Base-by-base conservation (phyloP, 2,888 invertebrate species). In the Conops quadrifasciatus region DNA sequence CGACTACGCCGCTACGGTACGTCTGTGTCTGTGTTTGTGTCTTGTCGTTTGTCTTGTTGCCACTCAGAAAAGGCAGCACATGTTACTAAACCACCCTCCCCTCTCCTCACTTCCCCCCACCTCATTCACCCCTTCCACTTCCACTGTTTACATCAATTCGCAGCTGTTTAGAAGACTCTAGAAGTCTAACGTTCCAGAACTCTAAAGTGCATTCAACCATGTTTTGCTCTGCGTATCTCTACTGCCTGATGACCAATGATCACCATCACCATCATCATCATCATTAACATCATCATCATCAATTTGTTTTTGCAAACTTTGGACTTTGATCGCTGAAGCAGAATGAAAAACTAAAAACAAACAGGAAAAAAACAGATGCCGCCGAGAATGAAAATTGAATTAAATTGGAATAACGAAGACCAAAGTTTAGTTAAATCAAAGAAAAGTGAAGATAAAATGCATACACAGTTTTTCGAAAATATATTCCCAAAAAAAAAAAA, bases 171-270 rank as follows among this genome's bases (percentile, higher is more conserved):
- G 28, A 58, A 58, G 58, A 24, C 28, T 58, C 58, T 16, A 53
- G 9, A 36, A 36, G 4, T 36, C 36, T 36, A 58, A 26, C 58
- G 58, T 15, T 2, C 3, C 24, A 26, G 28, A 3, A 24, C 11
- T 16, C 24, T 58, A 28, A 58, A 58, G 58, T 58, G 28, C 58
- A 58, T 58, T 58, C 58, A 58, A 58, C 58, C 24, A 58, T 21
- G 53, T 24, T 53, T 2, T 19, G 21, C n/a, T 2, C 21, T 53
- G 9, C 53, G 28, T 15, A 58, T 9, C 24, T 28, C 24, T 28
- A 58, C 26, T 28, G 28, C 26, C 5, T 58, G 58, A 24, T 28
- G 58, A 28, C 58, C 58, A 58, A 28, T 58, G 13, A 58, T 58
- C 58, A 28, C 24, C 26, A 58, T 26, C 36, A 9, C 9, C 9